A percentile compares a stretch with the other conserved stretches of the same genome.
phyloP scores from a whole-genome alignment of 1,140 invertebrate genomes.

The Pomacea maculata region DNA sequence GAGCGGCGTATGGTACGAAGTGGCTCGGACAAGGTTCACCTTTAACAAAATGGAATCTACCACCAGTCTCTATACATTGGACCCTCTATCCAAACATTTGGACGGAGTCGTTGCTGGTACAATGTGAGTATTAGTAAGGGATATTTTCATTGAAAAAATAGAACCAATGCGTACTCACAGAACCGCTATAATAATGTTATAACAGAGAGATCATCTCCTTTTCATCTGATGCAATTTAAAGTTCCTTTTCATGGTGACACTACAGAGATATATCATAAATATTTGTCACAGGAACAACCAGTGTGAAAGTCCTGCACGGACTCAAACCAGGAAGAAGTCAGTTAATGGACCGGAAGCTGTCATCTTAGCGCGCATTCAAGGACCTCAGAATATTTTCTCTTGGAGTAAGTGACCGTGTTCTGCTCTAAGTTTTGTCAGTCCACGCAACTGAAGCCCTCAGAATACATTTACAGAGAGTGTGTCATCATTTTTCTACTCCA shows the following conservation, averaged over 20 bases:
- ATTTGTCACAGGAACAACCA: constrained; percentile 17
- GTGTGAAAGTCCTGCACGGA: constrained; percentile 18
- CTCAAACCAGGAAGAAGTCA: constrained; percentile 17
- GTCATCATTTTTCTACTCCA: too few species aligned
- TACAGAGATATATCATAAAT: too few species aligned
- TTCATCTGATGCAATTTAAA: too few species aligned
- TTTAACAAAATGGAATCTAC: constrained; percentile 31
- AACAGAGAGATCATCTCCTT: too few species aligned
- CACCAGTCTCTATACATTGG: constrained; percentile 12
- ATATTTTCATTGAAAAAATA: too few species aligned
- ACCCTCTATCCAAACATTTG: background rate
- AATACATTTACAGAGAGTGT: too few species aligned
- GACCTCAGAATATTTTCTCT: constrained; percentile 20
- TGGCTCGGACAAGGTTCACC: constrained; percentile 26
- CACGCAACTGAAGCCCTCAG: too few species aligned
- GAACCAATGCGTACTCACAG: too few species aligned
- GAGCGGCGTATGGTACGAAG: constrained; percentile 23
- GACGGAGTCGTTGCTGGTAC: constrained; percentile 21
- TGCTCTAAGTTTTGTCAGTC: too few species aligned
- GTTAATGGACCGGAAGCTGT: constrained; percentile 5
- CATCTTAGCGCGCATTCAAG: constrained; percentile 20
- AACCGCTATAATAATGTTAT: too few species aligned
- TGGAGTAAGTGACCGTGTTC: constrained; percentile 21
- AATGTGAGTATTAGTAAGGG: constrained; percentile 12
- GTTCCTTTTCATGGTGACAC: too few species aligned